Base-by-base conservation (phyloP, 2,113 vertebrate genomes). In the Tachuris rubrigastra region DNA sequence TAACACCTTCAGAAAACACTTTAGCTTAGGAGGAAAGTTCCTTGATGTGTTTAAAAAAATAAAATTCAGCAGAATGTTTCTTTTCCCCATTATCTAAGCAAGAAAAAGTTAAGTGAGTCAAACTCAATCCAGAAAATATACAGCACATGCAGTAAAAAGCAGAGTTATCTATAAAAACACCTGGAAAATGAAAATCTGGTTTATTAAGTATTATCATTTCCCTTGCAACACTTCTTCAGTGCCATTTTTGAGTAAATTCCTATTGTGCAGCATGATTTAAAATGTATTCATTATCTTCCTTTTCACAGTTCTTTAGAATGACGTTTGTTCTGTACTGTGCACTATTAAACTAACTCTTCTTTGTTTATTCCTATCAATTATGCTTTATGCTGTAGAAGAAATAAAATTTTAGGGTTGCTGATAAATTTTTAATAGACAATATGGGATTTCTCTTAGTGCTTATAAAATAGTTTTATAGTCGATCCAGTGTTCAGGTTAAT, bases 301-400 rank as follows among this genome's bases (percentile, higher is more conserved):
- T 78, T 76, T 56, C 67, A 65, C 44, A 83, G 67, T 73, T 84
- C 41, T 90, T 85, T 67, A 60, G 20, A 41, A 37, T 69, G 71
- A 87, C 63, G 11, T 78, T 94, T 65, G 4, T 78, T 92, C 80
- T 89, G 14, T 77, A 90, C 39, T 63, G 25, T 85, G 58, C 50
- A 30, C 68, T 93, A n/a, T 81, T 67, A 91, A 72, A 50, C 47
- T 68, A 80, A 31, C 46, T 33, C 41, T 15, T 95, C 41, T 94
- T 79, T 94, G 73, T 90, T 94, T 94, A 52, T 92, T 75, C 50
- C n/a, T 88, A 95, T 91, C 85, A 94, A 35, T 95, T 95, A 85
- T 87, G 46, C 20, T 84, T 88, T 95, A 63, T 77, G 41, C 24
- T 85, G 37, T 50, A 78, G 55, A 90, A 92, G 62, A 90, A 90